phyloP scores from a whole-genome alignment of 1,140 invertebrate genomes.

The Linepithema humile region DNA sequence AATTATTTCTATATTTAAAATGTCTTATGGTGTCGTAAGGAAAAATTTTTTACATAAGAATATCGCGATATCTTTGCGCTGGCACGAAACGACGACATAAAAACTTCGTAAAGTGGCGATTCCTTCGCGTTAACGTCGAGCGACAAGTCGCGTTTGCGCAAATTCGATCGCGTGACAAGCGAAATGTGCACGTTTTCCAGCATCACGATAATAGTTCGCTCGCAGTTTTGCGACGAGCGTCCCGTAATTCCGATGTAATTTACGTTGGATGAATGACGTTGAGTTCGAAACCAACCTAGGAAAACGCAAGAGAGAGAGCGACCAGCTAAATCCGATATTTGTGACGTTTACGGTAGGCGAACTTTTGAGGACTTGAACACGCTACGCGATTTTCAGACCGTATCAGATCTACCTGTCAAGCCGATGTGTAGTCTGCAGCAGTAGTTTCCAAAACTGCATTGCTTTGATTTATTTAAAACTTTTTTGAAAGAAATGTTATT shows the following conservation, averaged over 20 bases:
- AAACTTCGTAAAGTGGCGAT: slow-evolving; percentile 12
- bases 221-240: slow-evolving; percentile 29
- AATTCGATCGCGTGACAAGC: slow-evolving; percentile 37
- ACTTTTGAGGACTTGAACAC: slow-evolving; percentile 39
- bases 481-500: neutral
- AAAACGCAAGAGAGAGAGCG: neutral
- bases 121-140: slow-evolving; percentile 15
- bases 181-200: neutral
- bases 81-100: slow-evolving; percentile 24
- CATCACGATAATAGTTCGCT: slow-evolving; percentile 41
- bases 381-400: slow-evolving; percentile 35
- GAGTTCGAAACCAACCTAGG: slow-evolving; percentile 23
- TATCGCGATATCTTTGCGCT: neutral
- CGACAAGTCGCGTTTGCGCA: slow-evolving; percentile 31
- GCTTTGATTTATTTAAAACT: neutral
- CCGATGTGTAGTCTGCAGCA: neutral
- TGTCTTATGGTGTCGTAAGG: neutral
- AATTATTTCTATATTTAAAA: neutral
- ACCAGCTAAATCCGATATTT: slow-evolving; percentile 50
- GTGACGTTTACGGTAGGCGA: slow-evolving; percentile 31
- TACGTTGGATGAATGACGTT: slow-evolving; percentile 29
- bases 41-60: neutral
- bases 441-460: neutral
- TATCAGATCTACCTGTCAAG: slow-evolving; percentile 30
- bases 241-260: slow-evolving; percentile 32